Evolutionary conservation across 2,888 invertebrate species (phyloP).

Genomic region (Tiliacea citrago): DNA sequence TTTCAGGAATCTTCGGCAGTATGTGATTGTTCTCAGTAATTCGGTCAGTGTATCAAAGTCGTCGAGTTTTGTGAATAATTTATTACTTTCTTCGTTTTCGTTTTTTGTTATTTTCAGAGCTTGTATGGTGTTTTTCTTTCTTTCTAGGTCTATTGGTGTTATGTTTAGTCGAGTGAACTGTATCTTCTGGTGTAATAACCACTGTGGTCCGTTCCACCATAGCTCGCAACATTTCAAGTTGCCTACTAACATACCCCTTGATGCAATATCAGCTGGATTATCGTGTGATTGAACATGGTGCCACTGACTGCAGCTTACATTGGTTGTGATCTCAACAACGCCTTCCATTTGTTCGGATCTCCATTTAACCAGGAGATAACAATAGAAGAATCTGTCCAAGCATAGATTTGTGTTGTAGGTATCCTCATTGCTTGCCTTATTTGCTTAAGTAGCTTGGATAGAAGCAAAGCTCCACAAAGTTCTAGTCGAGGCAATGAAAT

Average conservation of each 20-base stretch:
- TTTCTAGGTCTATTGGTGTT: neutral
- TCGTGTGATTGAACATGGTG: slow-evolving; percentile 9
- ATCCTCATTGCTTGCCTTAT: slow-evolving; percentile 1
- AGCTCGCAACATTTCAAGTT: neutral
- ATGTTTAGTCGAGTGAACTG: neutral
- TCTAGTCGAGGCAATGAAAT: slow-evolving; percentile 27
- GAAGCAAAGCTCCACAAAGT: slow-evolving; percentile 15
- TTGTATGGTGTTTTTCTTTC: neutral
- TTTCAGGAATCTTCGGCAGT: neutral
- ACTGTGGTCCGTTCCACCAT: slow-evolving; percentile 10
- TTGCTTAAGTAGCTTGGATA: neutral
- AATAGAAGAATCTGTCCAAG: slow-evolving; percentile 67
- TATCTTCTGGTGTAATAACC: slow-evolving; percentile 6
- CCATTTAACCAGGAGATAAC: slow-evolving; percentile 64
- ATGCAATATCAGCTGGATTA: slow-evolving; percentile 3
- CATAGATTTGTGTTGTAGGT: slow-evolving; percentile 32
- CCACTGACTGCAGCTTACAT: slow-evolving; percentile 27
- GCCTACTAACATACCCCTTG: neutral
- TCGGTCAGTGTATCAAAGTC: neutral
- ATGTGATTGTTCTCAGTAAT: neutral
- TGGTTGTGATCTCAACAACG: slow-evolving; percentile 37
- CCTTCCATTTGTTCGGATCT: slow-evolving; percentile 60
- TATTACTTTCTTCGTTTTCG: neutral
- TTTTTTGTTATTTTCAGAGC: slow-evolving; percentile 3
- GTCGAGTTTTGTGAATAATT: neutral